Evolutionary conservation across 1,140 invertebrate genomes (phyloP).

Genomic region (Drosophila willistoni): DNA sequence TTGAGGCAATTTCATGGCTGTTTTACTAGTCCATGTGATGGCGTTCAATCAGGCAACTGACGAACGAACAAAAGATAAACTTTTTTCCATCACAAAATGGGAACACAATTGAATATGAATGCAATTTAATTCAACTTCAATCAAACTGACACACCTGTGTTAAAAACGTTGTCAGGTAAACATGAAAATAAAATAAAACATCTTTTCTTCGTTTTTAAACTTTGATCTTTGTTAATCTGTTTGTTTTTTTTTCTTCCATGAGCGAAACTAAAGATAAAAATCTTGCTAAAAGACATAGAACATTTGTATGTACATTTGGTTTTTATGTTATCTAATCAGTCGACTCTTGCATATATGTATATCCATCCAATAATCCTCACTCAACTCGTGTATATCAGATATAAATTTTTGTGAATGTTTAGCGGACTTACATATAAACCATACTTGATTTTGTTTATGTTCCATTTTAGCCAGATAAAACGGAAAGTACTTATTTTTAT

Average conservation of each 20-base stretch:
- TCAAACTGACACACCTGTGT: neutral
- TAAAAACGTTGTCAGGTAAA: neutral
- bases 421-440: too few relatives aligned
- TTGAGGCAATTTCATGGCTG: slow-evolving; percentile 63
- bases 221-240: neutral
- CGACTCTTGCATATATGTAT: neutral
- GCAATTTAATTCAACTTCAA: neutral
- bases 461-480: too few relatives aligned
- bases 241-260: neutral
- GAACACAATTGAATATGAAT: neutral
- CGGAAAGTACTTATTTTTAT: too few relatives aligned
- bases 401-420: neutral
- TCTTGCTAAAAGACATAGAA: neutral
- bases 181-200: neutral
- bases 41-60: slow-evolving; percentile 15
- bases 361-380: neutral
- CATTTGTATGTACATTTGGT: neutral
- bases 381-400: neutral
- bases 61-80: slow-evolving; percentile 2
- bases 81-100: neutral
- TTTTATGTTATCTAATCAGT: neutral
- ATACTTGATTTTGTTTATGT: too few relatives aligned
- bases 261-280: neutral
- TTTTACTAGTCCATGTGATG: slow-evolving; percentile 24
- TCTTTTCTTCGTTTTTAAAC: neutral